phyloP scores from a whole-genome alignment of 2,113 vertebrate genomes.

The Leptobrachium leishanense region DNA sequence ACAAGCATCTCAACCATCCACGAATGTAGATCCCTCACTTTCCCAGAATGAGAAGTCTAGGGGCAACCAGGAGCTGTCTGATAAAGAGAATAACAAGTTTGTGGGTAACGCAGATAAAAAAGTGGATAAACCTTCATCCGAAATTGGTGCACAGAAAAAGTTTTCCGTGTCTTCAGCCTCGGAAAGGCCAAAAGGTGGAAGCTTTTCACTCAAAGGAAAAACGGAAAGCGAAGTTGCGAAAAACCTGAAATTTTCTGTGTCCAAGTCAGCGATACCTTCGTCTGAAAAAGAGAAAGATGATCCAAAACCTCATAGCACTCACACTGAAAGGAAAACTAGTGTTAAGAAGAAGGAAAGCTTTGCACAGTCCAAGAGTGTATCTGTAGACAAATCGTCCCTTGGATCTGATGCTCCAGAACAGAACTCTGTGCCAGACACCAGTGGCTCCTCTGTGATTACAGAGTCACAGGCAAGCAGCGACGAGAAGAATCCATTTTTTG shows the following conservation, averaged over 20 bases:
- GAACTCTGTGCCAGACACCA: conserved; percentile 45
- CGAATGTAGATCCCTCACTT: neutral
- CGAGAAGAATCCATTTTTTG: conserved; percentile 73
- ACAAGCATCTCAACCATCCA: conserved; percentile 30
- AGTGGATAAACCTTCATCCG: conserved; percentile 50
- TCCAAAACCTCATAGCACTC: conserved; percentile 50
- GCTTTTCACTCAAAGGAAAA: conserved; percentile 65
- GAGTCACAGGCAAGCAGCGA: conserved; percentile 56
- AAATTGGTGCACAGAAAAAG: conserved; percentile 58
- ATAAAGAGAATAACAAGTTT: conserved; percentile 36
- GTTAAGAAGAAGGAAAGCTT: conserved; percentile 46
- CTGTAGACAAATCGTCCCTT: conserved; percentile 33
- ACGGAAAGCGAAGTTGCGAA: conserved; percentile 48
- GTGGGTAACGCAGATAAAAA: conserved; percentile 44
- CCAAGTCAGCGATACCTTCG: conserved; percentile 49
- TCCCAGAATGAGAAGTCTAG: conserved; percentile 45
- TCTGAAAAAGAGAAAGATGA: conserved; percentile 60
- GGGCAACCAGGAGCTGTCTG: conserved; percentile 23
- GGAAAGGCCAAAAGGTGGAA: conserved; percentile 67
- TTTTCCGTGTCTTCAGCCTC: conserved; percentile 70
- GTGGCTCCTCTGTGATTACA: conserved; percentile 33
- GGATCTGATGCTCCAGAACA: conserved; percentile 39
- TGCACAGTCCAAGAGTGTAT: conserved; percentile 40
- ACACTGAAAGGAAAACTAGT: conserved; percentile 34
- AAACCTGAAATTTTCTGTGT: conserved; percentile 48